Evolutionary conservation across 2,113 vertebrate species (phyloP).

Genomic region (Cisticola juncidis): DNA sequence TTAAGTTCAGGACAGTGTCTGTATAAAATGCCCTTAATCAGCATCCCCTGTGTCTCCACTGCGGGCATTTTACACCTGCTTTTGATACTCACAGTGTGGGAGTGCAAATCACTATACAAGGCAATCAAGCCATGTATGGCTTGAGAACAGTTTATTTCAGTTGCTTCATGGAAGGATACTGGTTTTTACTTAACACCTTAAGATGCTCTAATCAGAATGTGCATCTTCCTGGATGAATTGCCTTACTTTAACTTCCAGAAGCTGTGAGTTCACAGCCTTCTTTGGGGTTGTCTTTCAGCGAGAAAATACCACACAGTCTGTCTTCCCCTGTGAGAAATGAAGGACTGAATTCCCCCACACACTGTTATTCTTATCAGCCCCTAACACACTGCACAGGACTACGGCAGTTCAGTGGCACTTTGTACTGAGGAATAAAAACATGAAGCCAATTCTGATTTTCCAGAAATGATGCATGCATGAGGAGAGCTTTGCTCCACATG

Average conservation of each 20-base stretch:
- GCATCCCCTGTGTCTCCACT: background rate
- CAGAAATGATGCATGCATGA: conserved; percentile 15
- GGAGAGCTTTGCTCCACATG: conserved; percentile 21
- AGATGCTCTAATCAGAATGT: background rate
- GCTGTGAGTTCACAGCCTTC: conserved; percentile 16
- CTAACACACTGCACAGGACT: conserved; percentile 36
- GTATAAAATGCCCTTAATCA: background rate
- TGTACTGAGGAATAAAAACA: conserved; percentile 31
- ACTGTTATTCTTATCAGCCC: conserved; percentile 50
- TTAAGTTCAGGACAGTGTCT: background rate
- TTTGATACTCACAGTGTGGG: background rate
- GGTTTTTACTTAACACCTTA: background rate
- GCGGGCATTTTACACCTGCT: conserved; percentile 3
- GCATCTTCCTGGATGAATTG: background rate
- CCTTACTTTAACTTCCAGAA: background rate
- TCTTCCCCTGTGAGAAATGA: background rate
- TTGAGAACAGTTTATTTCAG: conserved; percentile 23
- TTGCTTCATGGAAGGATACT: background rate
- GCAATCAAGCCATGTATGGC: background rate
- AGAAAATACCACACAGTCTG: background rate
- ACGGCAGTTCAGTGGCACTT: conserved; percentile 35
- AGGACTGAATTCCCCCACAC: background rate
- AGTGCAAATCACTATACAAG: background rate
- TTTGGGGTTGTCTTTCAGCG: background rate
- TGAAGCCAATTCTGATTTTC: conserved; percentile 28